Conservation (phyloP, 2,797 vertebrate species). For the Babyrousa celebensis region DNA sequence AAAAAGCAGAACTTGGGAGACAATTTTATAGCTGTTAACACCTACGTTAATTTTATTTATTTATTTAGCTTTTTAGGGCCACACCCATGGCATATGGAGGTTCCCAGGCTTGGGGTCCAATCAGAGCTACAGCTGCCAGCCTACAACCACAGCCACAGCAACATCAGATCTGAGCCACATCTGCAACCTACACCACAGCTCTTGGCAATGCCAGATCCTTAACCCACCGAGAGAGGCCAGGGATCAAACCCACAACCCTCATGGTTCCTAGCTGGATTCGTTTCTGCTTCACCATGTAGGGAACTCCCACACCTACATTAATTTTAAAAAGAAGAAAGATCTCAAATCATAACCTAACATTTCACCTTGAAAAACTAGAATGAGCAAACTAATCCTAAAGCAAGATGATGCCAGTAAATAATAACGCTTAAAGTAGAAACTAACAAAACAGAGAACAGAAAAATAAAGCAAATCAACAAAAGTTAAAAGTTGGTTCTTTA, state of each 20-base stretch:
- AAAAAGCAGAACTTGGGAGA: neutral
- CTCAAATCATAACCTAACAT: neutral
- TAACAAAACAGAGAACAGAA: neutral
- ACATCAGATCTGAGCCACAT: too few species aligned
- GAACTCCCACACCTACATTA: neutral
- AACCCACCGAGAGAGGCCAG: too few species aligned
- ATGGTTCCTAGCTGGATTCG: too few species aligned
- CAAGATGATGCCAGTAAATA: neutral
- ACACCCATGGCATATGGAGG: too few species aligned
- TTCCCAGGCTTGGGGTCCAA: too few species aligned
- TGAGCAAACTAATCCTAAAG: neutral
- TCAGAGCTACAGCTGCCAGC: too few species aligned
- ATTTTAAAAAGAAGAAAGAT: neutral
- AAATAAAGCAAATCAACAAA: conserved; percentile 17
- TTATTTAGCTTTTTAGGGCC: too few species aligned
- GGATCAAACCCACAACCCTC: too few species aligned
- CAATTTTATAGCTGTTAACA: conserved; percentile 10
- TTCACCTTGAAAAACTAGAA: neutral
- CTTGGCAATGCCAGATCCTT: too few species aligned
- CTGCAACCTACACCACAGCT: too few species aligned
- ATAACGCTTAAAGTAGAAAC: neutral
- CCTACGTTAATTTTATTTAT: neutral
- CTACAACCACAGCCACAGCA: too few species aligned
- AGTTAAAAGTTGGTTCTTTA: neutral
- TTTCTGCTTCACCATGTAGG: too few species aligned